Evolutionary conservation across 2,797 vertebrate species (phyloP).

Genomic region (Micromesistius poutassou): DNA sequence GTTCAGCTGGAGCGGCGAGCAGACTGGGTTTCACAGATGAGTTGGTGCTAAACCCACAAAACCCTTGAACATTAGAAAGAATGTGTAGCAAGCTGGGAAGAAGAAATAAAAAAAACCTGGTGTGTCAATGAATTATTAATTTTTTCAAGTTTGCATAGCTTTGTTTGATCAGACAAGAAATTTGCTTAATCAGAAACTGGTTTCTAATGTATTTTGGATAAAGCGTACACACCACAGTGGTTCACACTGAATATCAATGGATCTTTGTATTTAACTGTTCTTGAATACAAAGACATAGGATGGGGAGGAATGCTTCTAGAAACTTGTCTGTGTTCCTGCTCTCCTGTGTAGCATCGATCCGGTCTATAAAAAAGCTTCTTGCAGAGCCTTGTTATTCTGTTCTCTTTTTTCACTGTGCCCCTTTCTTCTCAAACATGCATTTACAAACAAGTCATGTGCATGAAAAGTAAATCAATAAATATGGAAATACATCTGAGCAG

Average conservation of each 20-base stretch:
- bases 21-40: conserved; percentile 17
- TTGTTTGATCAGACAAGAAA: conserved; percentile 57
- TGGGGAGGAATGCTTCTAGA: neutral
- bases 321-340: neutral
- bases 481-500: neutral
- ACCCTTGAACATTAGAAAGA: neutral
- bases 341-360: neutral
- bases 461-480: neutral
- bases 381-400: neutral
- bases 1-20: conserved; percentile 26
- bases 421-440: neutral
- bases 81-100: neutral
- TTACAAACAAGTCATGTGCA: neutral
- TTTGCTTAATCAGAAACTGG: conserved; percentile 42
- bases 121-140: conserved; percentile 47
- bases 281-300: neutral
- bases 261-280: neutral
- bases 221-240: conserved; percentile 8
- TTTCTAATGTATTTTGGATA: conserved; percentile 50
- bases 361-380: neutral
- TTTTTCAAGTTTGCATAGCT: conserved; percentile 41
- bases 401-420: neutral
- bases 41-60: neutral
- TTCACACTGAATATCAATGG: conserved; percentile 56
- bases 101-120: neutral